Conservation (phyloP, 2,113 vertebrate genomes). For the Esox niger region DNA sequence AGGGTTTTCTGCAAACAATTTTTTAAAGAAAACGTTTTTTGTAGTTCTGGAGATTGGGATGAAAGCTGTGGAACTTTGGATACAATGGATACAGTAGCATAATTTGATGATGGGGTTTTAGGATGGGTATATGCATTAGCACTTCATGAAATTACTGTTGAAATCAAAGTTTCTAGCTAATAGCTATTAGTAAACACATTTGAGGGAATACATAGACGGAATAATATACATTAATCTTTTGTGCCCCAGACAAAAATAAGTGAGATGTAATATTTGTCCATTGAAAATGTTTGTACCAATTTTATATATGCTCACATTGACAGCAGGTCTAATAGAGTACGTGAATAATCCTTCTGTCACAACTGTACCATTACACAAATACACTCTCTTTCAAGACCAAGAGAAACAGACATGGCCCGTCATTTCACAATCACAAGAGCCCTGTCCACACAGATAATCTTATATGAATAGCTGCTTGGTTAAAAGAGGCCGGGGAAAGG, state of each 20-base stretch:
- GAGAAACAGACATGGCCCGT: not conserved
- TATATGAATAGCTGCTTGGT: not conserved
- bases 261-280: not conserved
- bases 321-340: too few relatives aligned
- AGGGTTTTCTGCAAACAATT: too few relatives aligned
- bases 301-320: not conserved
- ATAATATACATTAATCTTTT: constrained; percentile 13
- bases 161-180: too few relatives aligned
- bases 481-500: not conserved
- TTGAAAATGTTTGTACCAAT: not conserved
- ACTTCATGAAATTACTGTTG: too few relatives aligned
- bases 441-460: not conserved
- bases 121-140: too few relatives aligned
- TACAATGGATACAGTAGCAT: too few relatives aligned
- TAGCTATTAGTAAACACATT: too few relatives aligned
- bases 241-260: not conserved
- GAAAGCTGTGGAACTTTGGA: too few relatives aligned
- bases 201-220: too few relatives aligned
- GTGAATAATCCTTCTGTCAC: not conserved
- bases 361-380: not conserved
- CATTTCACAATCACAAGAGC: not conserved
- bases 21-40: too few relatives aligned
- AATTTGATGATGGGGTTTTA: too few relatives aligned
- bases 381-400: not conserved
- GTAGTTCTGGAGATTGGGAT: too few relatives aligned